phyloP scores from a whole-genome alignment of 1,140 invertebrate species.

The Bactericera cockerelli region DNA sequence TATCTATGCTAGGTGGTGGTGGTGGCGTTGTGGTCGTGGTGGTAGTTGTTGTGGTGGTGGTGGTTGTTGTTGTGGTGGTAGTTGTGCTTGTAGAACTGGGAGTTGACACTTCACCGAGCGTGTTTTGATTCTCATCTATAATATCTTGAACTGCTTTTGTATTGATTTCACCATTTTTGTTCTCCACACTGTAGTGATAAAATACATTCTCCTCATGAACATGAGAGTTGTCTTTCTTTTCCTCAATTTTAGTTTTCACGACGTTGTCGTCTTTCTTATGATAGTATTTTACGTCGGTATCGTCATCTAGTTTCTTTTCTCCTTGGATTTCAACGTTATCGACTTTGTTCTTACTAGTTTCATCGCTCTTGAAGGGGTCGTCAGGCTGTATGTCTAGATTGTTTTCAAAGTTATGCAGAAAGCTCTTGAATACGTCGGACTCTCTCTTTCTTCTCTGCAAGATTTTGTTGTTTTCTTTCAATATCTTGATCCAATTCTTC shows the following conservation, averaged over 20 bases:
- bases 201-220: constrained; percentile 4
- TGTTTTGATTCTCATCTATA: background rate
- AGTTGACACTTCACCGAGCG: background rate
- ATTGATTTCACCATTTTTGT: background rate
- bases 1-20: background rate
- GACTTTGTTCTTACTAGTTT: background rate
- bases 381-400: constrained; percentile 4
- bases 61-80: background rate
- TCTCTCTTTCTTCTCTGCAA: background rate
- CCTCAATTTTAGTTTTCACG: constrained; percentile 1
- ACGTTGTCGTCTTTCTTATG: background rate
- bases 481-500: background rate
- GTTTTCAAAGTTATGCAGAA: constrained; percentile 6
- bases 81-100: background rate
- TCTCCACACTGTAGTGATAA: constrained; percentile 1
- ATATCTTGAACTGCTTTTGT: background rate
- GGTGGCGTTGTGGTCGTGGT: background rate
- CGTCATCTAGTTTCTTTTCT: constrained; percentile 6
- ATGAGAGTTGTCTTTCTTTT: background rate
- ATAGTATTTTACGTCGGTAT: constrained; percentile 5
- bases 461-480: constrained; percentile 5
- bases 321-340: constrained; percentile 4
- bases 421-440: background rate
- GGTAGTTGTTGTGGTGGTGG: background rate
- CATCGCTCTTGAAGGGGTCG: background rate